Conservation (phyloP, 2,888 invertebrate species). For the Rambutsinella grinnellia region DNA sequence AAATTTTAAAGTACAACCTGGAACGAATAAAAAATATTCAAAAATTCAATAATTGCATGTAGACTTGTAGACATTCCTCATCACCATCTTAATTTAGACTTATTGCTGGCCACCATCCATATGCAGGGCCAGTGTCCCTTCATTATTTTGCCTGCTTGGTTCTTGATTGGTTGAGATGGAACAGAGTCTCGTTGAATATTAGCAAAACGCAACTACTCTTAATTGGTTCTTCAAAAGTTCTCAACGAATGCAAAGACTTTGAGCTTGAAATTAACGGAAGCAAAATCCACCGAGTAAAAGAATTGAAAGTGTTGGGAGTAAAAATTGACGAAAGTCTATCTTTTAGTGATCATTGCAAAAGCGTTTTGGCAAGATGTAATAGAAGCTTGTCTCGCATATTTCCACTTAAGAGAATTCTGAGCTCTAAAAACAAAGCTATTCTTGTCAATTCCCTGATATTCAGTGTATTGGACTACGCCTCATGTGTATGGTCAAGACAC, state of each 20-base stretch:
- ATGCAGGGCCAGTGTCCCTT: no score
- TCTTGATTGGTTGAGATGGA: background rate
- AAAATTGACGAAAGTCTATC: background rate
- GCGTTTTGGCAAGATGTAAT: background rate
- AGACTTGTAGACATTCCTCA: no score
- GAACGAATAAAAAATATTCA: no score
- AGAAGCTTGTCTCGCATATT: background rate
- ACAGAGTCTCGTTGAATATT: background rate
- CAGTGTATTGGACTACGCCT: background rate
- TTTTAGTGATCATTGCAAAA: background rate
- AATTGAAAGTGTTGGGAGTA: background rate
- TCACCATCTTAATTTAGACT: no score
- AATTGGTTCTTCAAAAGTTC: no score
- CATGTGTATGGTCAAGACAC: background rate
- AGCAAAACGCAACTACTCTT: background rate
- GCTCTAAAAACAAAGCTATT: background rate
- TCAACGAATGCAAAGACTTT: background rate
- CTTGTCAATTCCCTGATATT: background rate
- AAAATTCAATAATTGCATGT: no score
- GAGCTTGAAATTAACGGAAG: background rate
- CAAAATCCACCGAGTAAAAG: background rate
- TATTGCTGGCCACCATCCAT: no score
- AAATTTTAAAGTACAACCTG: no score
- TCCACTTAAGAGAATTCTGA: background rate
- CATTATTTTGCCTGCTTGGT: no score